Evolutionary conservation across 2,888 invertebrate species (phyloP), one percentile per base, ranked within the genome.

Genomic region (Drosophila robusta): DNA sequence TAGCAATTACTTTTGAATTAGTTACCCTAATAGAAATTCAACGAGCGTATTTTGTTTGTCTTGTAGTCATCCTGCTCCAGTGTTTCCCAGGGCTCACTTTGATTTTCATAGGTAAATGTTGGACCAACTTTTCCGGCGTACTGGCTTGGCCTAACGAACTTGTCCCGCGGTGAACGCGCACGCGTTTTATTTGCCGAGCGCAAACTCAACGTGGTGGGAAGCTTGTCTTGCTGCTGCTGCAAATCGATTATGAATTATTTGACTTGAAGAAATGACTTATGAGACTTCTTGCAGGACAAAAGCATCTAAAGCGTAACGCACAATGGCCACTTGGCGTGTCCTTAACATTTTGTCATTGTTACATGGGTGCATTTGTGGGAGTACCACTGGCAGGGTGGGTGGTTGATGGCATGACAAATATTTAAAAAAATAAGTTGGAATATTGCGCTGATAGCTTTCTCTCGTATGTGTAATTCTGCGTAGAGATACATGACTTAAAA

Each of bases 161-260:
- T 70, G 65, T 73, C 85, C 67, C 72, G 78, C 80, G 65, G 84
- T 75, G 64, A 54, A 49, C 39, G 58, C 54, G 29, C 54, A 60
- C 67, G 46, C 38, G 24, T 55, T 69, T 42, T 71, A 75, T 78
- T 78, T 78, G 68, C 72, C 39, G 36, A 60, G 29, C 29, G 39
- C 63, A 71, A 75, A 68, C 68, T 63, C 14, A 36, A 24, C 34
- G 22, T 36, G 14, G 4, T 34, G 16, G 18, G 26, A 41, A 36
- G 47, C 24, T 29, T 22, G 39, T 7, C 29, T 45, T 32, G 56
- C 47, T 44, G 24, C 45, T 41, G 36, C 63, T 74, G 70, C 75
- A 82, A 87, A 90, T 90, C 90, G 90, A 90, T 90, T 90, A 89
- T 90, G 90, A 90, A 88, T 89, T 90, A 90, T 90, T 90, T 88